Base-by-base conservation (phyloP, 1,140 invertebrate species). In the Choristoneura fumiferana region DNA sequence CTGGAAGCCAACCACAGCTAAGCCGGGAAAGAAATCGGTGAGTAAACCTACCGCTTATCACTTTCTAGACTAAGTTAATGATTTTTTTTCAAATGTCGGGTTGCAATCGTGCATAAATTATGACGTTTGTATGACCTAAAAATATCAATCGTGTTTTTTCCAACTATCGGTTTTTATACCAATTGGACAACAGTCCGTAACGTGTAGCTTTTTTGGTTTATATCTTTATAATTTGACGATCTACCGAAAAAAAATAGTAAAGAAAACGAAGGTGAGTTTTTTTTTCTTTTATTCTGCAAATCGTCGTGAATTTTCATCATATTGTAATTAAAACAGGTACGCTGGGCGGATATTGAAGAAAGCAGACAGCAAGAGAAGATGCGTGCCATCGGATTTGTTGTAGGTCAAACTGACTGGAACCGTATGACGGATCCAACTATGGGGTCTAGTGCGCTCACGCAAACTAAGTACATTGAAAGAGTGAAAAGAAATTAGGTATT, bases 301-400 rank as follows among this genome's bases (percentile, higher is more conserved):
- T 33, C 64, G 52, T 54, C 56, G 60, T 71, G 61, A 62, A 61
- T 43, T 84, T 84, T 82, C 67, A 84, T 82, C 72, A 64, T 73
- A 49, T 85, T 80, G 63, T 84, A 73, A 76, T 86, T 86, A 67
- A 84, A 80, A 65, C 82, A 98, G 97, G 97, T 99, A 63, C 93
- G 97, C 58, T 99, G 97, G 97, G 97, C 97, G n/a, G 97, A 99
- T 90, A 92, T 99, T 70, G 97, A 98, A 91, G 97, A 98, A 87
- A 92, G 94, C 71, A 95, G 95, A 67, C 87, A 95, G 67, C 97
- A 98, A 88, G 94, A 96, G 75, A 96, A 96, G 88, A 95, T 97
- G 92, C 93, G 96, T 17, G 96, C 96, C 9, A 94, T 98, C 52
- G 97, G 97, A 10, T 99, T 99, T 89, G 96, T 98, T 34, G 96